A percentile compares a stretch with the other conserved stretches of the same genome.
Evolutionary conservation across 2,797 vertebrate genomes (phyloP).

Genomic region (Sebastes minor): DNA sequence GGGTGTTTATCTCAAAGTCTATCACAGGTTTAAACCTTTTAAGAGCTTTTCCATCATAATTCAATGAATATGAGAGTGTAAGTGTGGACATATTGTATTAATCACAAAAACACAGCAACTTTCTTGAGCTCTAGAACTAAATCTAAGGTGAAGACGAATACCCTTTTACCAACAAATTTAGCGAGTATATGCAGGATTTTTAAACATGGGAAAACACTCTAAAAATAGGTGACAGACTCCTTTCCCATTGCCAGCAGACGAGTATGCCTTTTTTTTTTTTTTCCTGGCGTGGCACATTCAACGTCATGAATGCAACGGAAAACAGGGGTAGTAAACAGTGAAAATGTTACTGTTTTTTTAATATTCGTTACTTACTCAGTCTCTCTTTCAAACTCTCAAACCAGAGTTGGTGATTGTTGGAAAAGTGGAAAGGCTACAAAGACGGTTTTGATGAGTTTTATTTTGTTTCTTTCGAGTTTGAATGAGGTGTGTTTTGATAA

Average conservation of each 20-base stretch:
- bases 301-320: background rate
- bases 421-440: too few species aligned
- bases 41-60: background rate
- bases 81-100: background rate
- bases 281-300: background rate
- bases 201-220: background rate
- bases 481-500: background rate
- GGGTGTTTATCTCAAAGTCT: too few species aligned
- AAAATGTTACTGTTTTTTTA: too few species aligned
- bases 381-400: too few species aligned
- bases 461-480: background rate
- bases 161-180: background rate
- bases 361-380: too few species aligned
- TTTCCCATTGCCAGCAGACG: background rate
- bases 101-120: background rate
- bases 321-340: too few species aligned
- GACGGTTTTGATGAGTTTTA: too few species aligned
- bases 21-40: background rate
- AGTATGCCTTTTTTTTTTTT: background rate
- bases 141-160: background rate
- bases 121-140: background rate
- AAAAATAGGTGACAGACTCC: background rate
- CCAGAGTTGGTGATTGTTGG: too few species aligned
- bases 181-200: background rate
- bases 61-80: background rate